Conservation (phyloP, 2,113 vertebrate genomes). For the Pollachius pollachius region DNA sequence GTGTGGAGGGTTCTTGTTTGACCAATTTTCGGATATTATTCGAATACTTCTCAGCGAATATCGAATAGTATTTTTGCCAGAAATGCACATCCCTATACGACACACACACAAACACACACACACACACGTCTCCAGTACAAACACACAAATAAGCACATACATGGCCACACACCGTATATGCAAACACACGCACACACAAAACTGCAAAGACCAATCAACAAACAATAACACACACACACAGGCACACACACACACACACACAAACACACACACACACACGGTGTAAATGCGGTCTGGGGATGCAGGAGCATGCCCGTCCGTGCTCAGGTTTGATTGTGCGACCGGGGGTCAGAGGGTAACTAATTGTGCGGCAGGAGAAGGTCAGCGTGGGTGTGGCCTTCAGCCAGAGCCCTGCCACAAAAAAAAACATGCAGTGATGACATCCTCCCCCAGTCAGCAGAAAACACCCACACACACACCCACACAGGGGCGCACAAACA, state of each 20-base stretch:
- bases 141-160: conserved; percentile 4
- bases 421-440: conserved; percentile 45
- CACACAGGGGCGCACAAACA: conserved; percentile 3
- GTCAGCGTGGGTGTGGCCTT: conserved; percentile 54
- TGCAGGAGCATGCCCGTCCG: conserved; percentile 59
- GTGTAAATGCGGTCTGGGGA: conserved; percentile 46
- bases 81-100: too few relatives aligned
- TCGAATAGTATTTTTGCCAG: too few relatives aligned
- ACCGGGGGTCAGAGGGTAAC: conserved; percentile 68
- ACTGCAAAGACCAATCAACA: conserved; percentile 16
- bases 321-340: conserved; percentile 50
- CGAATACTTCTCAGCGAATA: too few relatives aligned
- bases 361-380: conserved; percentile 65
- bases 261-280: conserved; percentile 20
- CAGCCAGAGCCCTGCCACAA: conserved; percentile 40
- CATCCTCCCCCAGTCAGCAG: conserved; percentile 43
- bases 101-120: too few relatives aligned
- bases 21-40: too few relatives aligned
- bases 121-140: too few relatives aligned
- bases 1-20: too few relatives aligned
- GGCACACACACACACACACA: neutral
- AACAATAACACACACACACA: conserved; percentile 18
- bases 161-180: neutral
- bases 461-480: conserved; percentile 18
- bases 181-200: too few relatives aligned